These are phyloP conservation scores for Accipiter virgatus DNA, from an alignment of 2,113 vertebrate species.

Conservation along the genomic window DNA sequence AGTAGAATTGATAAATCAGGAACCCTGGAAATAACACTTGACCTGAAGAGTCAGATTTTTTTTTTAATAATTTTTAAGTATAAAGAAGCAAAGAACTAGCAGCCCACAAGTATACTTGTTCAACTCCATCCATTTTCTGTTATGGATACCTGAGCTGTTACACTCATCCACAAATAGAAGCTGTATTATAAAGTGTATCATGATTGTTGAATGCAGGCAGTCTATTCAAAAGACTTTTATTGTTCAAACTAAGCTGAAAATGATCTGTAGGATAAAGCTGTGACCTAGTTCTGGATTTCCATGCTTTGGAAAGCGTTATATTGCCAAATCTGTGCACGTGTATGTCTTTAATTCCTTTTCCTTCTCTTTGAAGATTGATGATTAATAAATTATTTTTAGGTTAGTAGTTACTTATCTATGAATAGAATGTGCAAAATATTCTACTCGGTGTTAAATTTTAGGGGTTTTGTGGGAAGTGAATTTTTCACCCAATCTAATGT, in stretches of 20 bases:
- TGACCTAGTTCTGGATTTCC: not conserved
- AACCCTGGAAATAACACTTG: not conserved
- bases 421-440: not conserved
- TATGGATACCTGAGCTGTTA: not conserved
- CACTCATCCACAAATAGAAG: too few species aligned
- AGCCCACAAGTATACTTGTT: not conserved
- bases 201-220: not conserved
- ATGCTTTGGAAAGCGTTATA: not conserved
- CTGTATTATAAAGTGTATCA: not conserved
- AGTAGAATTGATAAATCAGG: not conserved
- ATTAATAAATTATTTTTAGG: not conserved
- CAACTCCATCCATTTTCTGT: not conserved
- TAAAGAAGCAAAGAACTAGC: not conserved
- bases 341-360: not conserved
- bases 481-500: not conserved
- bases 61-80: not conserved
- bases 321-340: not conserved
- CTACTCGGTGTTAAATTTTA: not conserved
- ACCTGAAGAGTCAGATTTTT: not conserved
- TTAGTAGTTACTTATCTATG: not conserved
- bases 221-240: slow-evolving; percentile 28
- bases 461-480: not conserved
- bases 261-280: slow-evolving; percentile 1
- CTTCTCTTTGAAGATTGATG: not conserved
- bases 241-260: slow-evolving; percentile 43